Conservation (phyloP, 1,140 invertebrate genomes). For the Neelides sp. region DNA sequence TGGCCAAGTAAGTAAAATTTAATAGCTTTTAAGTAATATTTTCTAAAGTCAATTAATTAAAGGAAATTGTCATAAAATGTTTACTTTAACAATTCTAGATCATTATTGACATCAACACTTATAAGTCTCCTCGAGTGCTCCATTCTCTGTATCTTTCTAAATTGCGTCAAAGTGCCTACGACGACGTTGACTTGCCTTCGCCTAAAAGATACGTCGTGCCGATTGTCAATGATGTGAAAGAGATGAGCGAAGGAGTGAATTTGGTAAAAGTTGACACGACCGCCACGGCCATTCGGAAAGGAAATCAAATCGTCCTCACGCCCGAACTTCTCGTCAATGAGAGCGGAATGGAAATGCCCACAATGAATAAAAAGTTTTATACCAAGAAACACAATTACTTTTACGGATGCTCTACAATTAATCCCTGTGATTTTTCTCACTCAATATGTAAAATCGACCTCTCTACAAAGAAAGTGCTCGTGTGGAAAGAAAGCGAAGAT, state of each 20-base stretch:
- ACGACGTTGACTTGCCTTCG: slow-evolving; percentile 24
- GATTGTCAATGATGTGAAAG: slow-evolving; percentile 27
- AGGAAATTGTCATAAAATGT: too few species aligned
- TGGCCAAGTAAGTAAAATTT: slow-evolving; percentile 35
- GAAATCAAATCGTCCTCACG: slow-evolving; percentile 25
- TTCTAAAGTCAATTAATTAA: too few species aligned
- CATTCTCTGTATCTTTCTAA: slow-evolving; percentile 35
- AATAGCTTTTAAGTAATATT: too few species aligned
- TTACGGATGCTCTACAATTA: slow-evolving; percentile 35
- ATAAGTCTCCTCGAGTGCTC: slow-evolving; percentile 34
- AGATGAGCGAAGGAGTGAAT: slow-evolving; percentile 11
- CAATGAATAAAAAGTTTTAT: slow-evolving; percentile 34
- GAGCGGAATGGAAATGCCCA: slow-evolving; percentile 33
- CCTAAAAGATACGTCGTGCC: slow-evolving; percentile 34
- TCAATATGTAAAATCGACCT: slow-evolving; percentile 34
- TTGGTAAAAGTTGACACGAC: slow-evolving; percentile 15
- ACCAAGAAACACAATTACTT: slow-evolving; percentile 35
- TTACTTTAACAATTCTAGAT: too few species aligned
- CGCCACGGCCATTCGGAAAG: slow-evolving; percentile 27
- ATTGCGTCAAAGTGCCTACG: slow-evolving; percentile 31
- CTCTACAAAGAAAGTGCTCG: slow-evolving; percentile 30
- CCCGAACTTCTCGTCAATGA: slow-evolving; percentile 21
- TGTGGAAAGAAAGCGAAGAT: slow-evolving; percentile 32
- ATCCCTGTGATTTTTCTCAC: slow-evolving; percentile 31
- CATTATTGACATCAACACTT: slow-evolving; percentile 34